A percentile compares a stretch with the other conserved stretches of the same genome.
These are phyloP conservation scores for Manis javanica DNA, from an alignment of 2,797 vertebrate genomes.

Conservation along the genomic window DNA sequence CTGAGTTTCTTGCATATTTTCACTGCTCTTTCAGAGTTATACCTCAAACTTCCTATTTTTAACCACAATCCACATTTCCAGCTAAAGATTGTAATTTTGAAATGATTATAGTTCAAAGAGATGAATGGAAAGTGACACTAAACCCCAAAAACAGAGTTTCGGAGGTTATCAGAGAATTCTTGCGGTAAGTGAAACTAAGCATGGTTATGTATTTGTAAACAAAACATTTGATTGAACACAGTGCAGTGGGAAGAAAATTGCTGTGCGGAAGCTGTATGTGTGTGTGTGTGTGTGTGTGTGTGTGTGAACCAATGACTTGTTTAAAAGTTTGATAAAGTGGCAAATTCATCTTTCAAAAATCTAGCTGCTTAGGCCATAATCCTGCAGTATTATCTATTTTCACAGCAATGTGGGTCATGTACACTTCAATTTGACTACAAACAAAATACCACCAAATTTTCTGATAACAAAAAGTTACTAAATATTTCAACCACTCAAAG, in stretches of 20 bases:
- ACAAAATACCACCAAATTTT: background rate
- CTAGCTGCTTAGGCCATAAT: background rate
- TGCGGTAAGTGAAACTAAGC: background rate
- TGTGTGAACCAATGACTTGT: background rate
- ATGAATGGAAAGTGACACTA: slow-evolving; percentile 39
- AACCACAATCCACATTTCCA: slow-evolving; percentile 21
- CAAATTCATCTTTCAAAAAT: background rate
- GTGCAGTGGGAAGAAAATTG: background rate
- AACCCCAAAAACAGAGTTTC: slow-evolving; percentile 41
- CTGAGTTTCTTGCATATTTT: background rate
- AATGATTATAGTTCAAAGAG: slow-evolving; percentile 11
- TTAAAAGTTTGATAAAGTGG: background rate
- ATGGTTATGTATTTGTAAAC: background rate
- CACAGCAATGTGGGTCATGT: background rate
- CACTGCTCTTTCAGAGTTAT: slow-evolving; percentile 3
- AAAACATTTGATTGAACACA: background rate
- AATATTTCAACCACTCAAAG: background rate
- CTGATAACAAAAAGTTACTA: background rate
- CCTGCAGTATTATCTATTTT: background rate
- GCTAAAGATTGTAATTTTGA: slow-evolving; percentile 43
- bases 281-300: background rate
- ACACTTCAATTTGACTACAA: background rate
- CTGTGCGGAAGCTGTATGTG: background rate
- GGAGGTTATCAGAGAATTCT: slow-evolving; percentile 38
- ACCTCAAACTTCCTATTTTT: slow-evolving; percentile 40